These are phyloP conservation scores for Drosophila dives DNA, from an alignment of 2,888 invertebrate genomes.

Conservation along the genomic window DNA sequence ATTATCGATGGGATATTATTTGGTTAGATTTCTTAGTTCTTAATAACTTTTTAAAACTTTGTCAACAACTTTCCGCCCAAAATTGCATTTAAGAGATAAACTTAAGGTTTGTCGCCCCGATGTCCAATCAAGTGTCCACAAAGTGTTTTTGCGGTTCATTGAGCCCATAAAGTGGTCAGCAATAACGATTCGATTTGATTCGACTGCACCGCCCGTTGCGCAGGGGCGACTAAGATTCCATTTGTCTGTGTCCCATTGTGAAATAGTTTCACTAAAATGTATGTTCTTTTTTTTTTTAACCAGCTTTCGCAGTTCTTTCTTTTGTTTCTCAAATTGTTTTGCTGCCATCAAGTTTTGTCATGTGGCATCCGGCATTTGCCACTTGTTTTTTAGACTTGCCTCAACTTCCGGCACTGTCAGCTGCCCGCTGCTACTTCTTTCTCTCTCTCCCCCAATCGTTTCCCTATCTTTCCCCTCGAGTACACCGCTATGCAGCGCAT, in stretches of 20 bases:
- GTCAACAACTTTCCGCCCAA: background rate
- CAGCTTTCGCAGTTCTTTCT: constrained; percentile 7
- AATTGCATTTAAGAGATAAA: background rate
- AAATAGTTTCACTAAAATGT: constrained; percentile 26
- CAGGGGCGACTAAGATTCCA: constrained; percentile 43
- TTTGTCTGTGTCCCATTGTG: constrained; percentile 46
- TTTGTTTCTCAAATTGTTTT: constrained; percentile 35
- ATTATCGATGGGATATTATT: background rate
- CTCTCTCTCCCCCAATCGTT: background rate
- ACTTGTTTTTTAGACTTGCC: constrained; percentile 79
- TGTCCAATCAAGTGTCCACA: constrained; percentile 45
- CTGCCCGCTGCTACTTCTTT: background rate
- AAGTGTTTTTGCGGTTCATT: constrained; percentile 48
- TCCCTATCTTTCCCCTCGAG: background rate
- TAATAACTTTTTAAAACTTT: background rate
- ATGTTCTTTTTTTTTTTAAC: background rate
- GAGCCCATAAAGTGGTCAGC: constrained; percentile 28
- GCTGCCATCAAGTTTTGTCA: constrained; percentile 52
- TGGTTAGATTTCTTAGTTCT: background rate
- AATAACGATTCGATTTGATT: background rate
- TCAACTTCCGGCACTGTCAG: constrained; percentile 65
- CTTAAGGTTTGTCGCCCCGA: constrained; percentile 4
- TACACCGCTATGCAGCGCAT: constrained; percentile 9
- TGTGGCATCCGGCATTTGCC: constrained; percentile 75
- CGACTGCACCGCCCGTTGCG: background rate